Base-by-base conservation (phyloP, 2,113 vertebrate species). In the Amphiprion ocellaris region DNA sequence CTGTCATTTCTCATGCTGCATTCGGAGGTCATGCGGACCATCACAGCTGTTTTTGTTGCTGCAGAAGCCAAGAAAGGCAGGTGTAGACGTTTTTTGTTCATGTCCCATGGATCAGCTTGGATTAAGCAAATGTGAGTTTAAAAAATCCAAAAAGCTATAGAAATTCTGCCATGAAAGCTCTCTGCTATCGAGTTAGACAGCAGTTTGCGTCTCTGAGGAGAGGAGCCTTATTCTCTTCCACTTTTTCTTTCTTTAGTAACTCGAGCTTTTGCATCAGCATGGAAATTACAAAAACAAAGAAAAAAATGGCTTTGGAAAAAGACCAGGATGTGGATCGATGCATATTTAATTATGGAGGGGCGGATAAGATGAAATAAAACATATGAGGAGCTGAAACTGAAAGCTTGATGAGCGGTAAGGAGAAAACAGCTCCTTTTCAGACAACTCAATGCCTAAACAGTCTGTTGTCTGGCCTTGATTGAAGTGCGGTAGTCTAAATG, bases 121-220 rank as follows among this genome's bases (percentile, higher is more conserved):
- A 87, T 84, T 78, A 74, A 83, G 84, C 80, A 77, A 81, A 65
- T 72, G 65, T 72, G 46, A 26, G 28, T 58, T 53, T 33, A 26
- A 59, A 65, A 71, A 69, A 28, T 9, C 17, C 50, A 59, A 54
- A 24, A 33, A 50, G 14, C 23, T 16, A 17, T 12, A 11, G 28
- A 41, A 7, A 55, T 44, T 49, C 23, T 68, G 61, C 58, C 33
- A 7, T 52, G 54, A 67, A 70, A 65, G 60, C 65, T 60, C 41
- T 24, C 30, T 2, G 12, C 46, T 59, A 58, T 65, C 4, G 12
- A 52, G 37, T 70, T 5, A 61, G 59, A 73, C 70, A 62, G 37
- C 56, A 49, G 69, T 52, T 30, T 14, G 28, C 15, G 58, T 66
- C 49, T 76, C 79, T 21, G 16, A 11, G 61, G 72, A 49, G 46